Evolutionary conservation across 2,888 invertebrate genomes (phyloP).

Genomic region (Drosophila pseudotakahashii): DNA sequence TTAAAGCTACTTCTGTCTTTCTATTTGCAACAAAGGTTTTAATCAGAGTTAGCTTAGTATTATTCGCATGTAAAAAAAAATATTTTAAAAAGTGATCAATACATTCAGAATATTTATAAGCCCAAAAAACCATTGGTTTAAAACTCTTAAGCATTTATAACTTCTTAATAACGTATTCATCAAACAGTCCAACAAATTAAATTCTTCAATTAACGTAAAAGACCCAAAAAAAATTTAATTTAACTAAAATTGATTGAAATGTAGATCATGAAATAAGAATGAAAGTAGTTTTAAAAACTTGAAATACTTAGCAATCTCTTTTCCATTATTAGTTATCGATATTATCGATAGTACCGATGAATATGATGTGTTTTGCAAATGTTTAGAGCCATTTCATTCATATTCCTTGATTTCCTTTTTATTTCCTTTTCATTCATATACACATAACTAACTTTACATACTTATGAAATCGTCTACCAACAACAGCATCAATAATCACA

Average conservation of each 20-base stretch:
- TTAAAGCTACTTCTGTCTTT: too few relatives aligned
- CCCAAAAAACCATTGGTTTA: not conserved
- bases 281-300: not conserved
- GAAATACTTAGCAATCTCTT: not conserved
- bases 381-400: constrained; percentile 7
- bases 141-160: constrained; percentile 10
- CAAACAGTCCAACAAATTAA: not conserved
- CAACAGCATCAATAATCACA: constrained; percentile 70
- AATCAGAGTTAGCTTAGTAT: too few relatives aligned
- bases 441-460: constrained; percentile 19
- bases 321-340: not conserved
- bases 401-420: constrained; percentile 8
- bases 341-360: not conserved
- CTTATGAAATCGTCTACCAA: constrained; percentile 27
- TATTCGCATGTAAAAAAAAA: too few relatives aligned
- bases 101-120: not conserved
- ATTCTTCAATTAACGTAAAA: not conserved
- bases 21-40: too few relatives aligned
- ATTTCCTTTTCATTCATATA: not conserved
- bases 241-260: not conserved
- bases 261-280: constrained; percentile 3
- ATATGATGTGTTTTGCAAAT: constrained; percentile 1
- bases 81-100: not conserved
- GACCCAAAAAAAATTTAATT: too few relatives aligned
- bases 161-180: too few relatives aligned